Evolutionary conservation across 2,113 vertebrate species (phyloP).

Genomic region (Nanger granti): DNA sequence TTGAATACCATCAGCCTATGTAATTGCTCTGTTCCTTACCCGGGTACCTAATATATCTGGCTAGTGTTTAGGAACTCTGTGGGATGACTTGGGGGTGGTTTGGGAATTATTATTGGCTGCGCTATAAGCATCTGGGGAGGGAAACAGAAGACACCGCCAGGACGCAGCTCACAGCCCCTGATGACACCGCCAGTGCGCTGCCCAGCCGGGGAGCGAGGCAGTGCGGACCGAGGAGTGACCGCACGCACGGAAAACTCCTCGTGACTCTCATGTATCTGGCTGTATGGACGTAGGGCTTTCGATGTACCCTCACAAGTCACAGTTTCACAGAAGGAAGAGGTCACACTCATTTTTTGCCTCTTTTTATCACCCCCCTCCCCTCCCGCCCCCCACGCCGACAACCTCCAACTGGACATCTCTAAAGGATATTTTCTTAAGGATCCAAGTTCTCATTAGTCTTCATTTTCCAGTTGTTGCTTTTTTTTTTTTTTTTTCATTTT

Average conservation of each 20-base stretch:
- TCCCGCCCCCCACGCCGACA: rapidly evolving
- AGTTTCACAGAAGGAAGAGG: not conserved
- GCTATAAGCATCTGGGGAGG: conserved; percentile 60
- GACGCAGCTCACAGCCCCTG: not conserved
- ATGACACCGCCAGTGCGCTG: not conserved
- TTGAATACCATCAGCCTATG: conserved; percentile 49
- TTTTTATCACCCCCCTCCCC: not conserved
- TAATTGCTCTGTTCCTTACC: conserved; percentile 43
- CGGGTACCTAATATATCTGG: conserved; percentile 52
- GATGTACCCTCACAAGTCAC: not conserved
- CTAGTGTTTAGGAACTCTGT: conserved; percentile 64
- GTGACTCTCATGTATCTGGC: not conserved
- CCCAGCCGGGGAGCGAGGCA: not conserved
- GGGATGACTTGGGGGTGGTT: conserved; percentile 67
- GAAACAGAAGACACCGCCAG: not conserved
- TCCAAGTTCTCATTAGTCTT: not conserved
- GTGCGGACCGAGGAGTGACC: not conserved
- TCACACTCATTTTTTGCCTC: not conserved
- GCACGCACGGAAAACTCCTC: not conserved
- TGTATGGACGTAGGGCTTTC: not conserved
- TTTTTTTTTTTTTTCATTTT: not conserved
- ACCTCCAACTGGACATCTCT: not conserved
- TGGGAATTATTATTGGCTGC: conserved; percentile 58
- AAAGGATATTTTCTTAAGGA: conserved; percentile 36
- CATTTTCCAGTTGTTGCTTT: conserved; percentile 31